A percentile compares a stretch with the other conserved stretches of the same genome.
Conservation (phyloP, 2,797 vertebrate species). For the Vireo griseus region DNA sequence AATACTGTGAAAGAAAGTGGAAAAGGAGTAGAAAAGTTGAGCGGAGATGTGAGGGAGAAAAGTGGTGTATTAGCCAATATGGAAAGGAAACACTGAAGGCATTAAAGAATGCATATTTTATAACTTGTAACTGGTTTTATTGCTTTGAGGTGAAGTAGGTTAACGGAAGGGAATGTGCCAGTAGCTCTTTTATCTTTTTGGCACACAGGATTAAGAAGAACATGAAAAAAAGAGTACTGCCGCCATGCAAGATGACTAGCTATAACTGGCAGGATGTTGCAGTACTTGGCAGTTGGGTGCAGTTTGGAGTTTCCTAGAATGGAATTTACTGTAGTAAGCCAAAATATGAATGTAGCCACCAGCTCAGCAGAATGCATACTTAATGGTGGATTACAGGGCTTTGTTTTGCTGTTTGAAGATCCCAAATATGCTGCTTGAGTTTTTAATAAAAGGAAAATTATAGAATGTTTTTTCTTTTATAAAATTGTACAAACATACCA, state of each 20-base stretch:
- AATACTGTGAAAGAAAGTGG: not conserved
- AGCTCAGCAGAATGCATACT: not conserved
- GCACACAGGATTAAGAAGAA: not conserved
- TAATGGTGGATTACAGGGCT: not conserved
- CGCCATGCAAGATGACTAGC: not conserved
- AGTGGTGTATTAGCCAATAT: not conserved
- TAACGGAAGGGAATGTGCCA: not conserved
- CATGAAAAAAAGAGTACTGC: not conserved
- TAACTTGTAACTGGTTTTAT: not conserved
- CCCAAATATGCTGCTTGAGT: not conserved
- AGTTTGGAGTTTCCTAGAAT: not conserved
- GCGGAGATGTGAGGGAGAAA: not conserved
- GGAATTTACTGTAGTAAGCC: slow-evolving; percentile 13
- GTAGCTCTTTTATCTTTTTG: not conserved
- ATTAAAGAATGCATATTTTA: not conserved
- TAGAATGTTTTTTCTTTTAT: not conserved
- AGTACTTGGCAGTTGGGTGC: not conserved
- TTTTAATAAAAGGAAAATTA: not conserved
- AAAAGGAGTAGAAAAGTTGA: not conserved
- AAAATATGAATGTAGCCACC: not conserved
- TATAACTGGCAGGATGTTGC: not conserved
- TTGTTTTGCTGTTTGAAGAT: not conserved
- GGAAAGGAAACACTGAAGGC: not conserved
- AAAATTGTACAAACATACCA: not conserved
- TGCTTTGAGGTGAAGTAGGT: not conserved